Evolutionary conservation across 1,140 invertebrate genomes (phyloP).

Genomic region (Oreohelix idahoensis): DNA sequence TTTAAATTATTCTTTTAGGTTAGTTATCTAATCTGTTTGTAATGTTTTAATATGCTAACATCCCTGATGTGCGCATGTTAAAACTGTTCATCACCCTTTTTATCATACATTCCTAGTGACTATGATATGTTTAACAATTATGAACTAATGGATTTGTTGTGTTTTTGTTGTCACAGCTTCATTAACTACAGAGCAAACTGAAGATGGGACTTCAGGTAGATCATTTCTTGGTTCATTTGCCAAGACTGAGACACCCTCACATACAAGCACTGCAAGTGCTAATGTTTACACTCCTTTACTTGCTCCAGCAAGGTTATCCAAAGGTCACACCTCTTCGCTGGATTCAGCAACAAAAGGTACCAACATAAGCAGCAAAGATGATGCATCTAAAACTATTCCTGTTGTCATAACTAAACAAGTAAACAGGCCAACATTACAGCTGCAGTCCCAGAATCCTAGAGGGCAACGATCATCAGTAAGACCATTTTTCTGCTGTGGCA

Average conservation of each 20-base stretch:
- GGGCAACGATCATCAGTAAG: conserved; percentile 63
- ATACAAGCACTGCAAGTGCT: neutral
- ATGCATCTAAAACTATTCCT: neutral
- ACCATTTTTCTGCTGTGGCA: conserved; percentile 70
- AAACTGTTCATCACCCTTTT: no score
- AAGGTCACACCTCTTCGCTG: neutral
- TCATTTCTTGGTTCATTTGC: neutral
- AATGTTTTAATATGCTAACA: no score
- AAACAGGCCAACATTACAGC: neutral
- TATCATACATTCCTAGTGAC: no score
- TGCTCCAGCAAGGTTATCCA: neutral
- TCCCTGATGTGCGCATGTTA: no score
- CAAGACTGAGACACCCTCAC: neutral
- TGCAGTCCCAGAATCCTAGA: conserved; percentile 38
- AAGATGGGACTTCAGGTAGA: neutral
- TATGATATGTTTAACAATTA: no score
- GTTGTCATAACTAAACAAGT: neutral
- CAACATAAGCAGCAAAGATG: neutral
- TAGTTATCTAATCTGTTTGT: no score
- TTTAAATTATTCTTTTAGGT: no score
- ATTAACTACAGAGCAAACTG: neutral
- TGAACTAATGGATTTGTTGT: no score
- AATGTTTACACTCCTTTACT: conserved; percentile 20
- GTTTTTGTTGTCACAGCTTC: neutral
- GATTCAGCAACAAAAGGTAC: neutral